phyloP scores from a whole-genome alignment of 1,140 invertebrate genomes.

The Vollenhovia emeryi region DNA sequence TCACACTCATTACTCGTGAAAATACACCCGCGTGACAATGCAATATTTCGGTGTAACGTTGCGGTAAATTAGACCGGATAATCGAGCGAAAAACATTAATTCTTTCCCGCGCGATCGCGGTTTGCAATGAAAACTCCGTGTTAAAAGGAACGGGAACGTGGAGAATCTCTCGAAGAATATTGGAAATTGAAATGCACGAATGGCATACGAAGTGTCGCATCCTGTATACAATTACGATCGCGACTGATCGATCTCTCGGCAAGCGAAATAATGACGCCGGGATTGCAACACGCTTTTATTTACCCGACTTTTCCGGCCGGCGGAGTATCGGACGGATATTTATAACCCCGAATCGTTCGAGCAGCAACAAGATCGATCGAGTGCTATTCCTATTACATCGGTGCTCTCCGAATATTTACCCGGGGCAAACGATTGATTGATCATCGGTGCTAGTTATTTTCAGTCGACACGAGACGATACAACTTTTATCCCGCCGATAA shows the following conservation, averaged over 20 bases:
- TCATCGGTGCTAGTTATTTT: conserved; percentile 55
- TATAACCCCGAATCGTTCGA: conserved; percentile 50
- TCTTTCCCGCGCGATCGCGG: neutral
- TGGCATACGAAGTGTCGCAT: neutral
- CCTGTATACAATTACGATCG: neutral
- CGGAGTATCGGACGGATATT: conserved; percentile 49
- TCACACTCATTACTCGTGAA: conserved; percentile 17
- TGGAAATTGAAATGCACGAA: neutral
- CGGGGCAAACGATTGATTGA: conserved; percentile 53
- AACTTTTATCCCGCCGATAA: conserved; percentile 32
- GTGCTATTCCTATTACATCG: conserved; percentile 51
- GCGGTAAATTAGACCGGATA: neutral
- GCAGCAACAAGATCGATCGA: conserved; percentile 58
- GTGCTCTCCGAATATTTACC: conserved; percentile 44
- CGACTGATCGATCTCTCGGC: neutral
- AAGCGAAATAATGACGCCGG: conserved; percentile 32
- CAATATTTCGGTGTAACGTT: neutral
- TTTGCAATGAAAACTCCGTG: neutral
- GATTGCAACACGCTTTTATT: conserved; percentile 43
- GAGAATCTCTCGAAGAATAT: neutral
- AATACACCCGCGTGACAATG: conserved; percentile 10
- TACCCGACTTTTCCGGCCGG: conserved; percentile 27
- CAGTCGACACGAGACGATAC: conserved; percentile 37
- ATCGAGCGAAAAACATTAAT: neutral
- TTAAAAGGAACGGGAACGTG: neutral